phyloP scores from a whole-genome alignment of 2,113 vertebrate genomes.

The Taurulus bubalis region DNA sequence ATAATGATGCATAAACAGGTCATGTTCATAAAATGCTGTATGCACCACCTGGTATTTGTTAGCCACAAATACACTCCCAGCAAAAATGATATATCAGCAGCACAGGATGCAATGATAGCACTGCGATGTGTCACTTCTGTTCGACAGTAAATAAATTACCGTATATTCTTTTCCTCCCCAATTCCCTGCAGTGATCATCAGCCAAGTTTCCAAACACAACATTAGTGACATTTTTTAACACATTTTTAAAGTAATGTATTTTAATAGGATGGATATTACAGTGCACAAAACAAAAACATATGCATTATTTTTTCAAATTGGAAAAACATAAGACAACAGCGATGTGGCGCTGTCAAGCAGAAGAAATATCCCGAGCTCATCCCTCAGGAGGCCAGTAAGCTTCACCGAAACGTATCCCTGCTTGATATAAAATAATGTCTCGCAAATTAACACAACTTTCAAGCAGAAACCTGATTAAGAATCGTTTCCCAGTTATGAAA shows the following conservation, averaged over 20 bases:
- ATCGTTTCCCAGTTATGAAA: slow-evolving; percentile 59
- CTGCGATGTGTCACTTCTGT: slow-evolving; percentile 46
- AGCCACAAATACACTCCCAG: slow-evolving; percentile 34
- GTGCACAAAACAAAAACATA: not conserved
- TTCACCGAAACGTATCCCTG: slow-evolving; percentile 31
- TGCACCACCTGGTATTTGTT: slow-evolving; percentile 44
- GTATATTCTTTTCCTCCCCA: not conserved
- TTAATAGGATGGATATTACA: not conserved
- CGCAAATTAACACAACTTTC: slow-evolving; percentile 61
- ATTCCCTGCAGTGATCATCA: slow-evolving; percentile 4
- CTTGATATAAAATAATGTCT: slow-evolving; percentile 52
- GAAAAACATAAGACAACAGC: not conserved
- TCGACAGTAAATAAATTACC: slow-evolving; percentile 49
- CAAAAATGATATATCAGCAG: slow-evolving; percentile 40
- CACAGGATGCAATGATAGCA: slow-evolving; percentile 37
- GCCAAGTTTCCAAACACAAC: slow-evolving; percentile 6
- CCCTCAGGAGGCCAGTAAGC: slow-evolving; percentile 22
- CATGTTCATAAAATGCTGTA: slow-evolving; percentile 44
- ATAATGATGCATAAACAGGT: slow-evolving; percentile 63
- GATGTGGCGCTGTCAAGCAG: slow-evolving; percentile 24
- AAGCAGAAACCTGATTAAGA: slow-evolving; percentile 64
- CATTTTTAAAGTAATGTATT: not conserved
- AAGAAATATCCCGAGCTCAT: slow-evolving; percentile 24
- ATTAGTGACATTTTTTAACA: not conserved
- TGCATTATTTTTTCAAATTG: slow-evolving; percentile 28